A percentile compares a stretch with the other conserved stretches of the same genome.
Conservation (phyloP, 2,113 vertebrate species). For the Gorsachius goisagi region DNA sequence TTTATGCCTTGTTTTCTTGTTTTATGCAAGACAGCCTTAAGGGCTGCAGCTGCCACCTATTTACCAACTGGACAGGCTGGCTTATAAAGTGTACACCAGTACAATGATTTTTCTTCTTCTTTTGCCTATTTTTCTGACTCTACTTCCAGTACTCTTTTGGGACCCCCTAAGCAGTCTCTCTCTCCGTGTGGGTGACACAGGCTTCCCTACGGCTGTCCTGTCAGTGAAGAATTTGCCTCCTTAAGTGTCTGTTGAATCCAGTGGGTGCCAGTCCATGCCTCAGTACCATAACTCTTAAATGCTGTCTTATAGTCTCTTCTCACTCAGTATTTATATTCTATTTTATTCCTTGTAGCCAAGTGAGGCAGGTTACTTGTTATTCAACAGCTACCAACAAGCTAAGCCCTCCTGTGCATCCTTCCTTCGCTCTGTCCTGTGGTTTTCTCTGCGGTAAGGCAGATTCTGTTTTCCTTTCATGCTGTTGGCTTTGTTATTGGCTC, state of each 20-base stretch:
- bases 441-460: background rate
- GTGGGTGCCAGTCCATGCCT: background rate
- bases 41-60: background rate
- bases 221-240: background rate
- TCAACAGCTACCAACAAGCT: background rate
- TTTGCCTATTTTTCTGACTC: background rate
- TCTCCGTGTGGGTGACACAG: background rate
- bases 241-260: background rate
- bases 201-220: background rate
- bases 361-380: background rate
- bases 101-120: background rate
- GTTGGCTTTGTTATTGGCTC: background rate
- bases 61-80: background rate
- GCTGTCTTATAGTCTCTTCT: background rate
- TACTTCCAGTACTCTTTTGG: background rate
- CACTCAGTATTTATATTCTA: background rate
- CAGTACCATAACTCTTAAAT: background rate
- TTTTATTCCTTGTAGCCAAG: background rate
- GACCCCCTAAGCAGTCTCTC: background rate
- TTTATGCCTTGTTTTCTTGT: background rate
- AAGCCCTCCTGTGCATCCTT: background rate
- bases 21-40: background rate
- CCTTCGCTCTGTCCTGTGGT: background rate
- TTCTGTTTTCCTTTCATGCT: accelerated
- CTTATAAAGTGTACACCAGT: background rate